These are phyloP conservation scores for Monoplex corrugatus DNA, from an alignment of 2,888 invertebrate genomes.

Conservation along the genomic window DNA sequence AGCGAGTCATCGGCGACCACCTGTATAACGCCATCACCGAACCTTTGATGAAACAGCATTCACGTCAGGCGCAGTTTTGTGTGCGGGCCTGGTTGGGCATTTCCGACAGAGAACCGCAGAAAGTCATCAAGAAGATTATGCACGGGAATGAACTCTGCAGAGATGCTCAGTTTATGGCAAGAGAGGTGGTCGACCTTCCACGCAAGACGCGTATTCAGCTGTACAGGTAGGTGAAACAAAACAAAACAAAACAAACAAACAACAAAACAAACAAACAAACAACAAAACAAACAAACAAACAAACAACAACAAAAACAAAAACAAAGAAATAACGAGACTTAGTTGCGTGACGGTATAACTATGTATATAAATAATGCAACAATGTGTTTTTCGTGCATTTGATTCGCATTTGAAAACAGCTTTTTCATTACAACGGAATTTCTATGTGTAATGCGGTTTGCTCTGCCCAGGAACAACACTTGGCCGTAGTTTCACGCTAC, in stretches of 20 bases:
- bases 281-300: no score
- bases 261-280: no score
- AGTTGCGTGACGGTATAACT: no score
- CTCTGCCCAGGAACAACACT: no score
- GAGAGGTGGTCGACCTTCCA: neutral
- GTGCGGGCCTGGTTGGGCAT: constrained; percentile 36
- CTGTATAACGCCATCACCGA: constrained; percentile 33
- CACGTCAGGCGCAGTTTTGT: neutral
- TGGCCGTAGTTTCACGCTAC: no score
- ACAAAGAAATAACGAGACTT: no score
- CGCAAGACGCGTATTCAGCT: constrained; percentile 8
- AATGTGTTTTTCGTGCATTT: no score
- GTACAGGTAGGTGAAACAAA: constrained; percentile 33
- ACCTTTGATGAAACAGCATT: neutral
- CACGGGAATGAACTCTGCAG: neutral
- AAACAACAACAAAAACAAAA: no score
- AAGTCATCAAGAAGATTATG: neutral
- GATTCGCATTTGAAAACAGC: no score
- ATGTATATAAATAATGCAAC: no score
- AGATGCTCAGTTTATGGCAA: neutral
- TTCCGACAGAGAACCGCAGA: neutral
- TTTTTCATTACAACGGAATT: no score
- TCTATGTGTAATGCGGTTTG: no score
- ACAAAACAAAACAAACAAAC: neutral
- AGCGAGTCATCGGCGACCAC: neutral